Percentiles rank a stretch among this genome's conserved stretches.
Conservation (phyloP, 2,888 invertebrate genomes). For the Corbicula japonica region DNA sequence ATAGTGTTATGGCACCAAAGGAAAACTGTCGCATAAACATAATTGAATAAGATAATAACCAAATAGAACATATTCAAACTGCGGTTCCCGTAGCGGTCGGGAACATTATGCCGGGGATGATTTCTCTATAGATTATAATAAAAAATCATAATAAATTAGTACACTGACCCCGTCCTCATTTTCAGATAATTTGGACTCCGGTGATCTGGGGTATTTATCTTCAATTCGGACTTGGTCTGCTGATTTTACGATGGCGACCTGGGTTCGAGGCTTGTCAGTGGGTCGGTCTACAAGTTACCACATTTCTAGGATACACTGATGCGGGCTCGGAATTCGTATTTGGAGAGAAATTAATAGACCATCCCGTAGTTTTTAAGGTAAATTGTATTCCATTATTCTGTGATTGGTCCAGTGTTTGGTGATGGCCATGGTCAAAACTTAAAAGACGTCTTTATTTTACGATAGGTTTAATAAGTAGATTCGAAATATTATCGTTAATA, state of each 20-base stretch:
- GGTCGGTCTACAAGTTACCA: constrained; percentile 90
- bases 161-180: not conserved
- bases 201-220: constrained; percentile 93
- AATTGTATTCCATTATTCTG: not conserved
- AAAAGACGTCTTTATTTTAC: not conserved
- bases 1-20: not conserved
- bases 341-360: constrained; percentile 87
- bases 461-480: not conserved
- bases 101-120: too few species aligned
- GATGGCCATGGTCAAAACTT: not conserved
- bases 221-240: constrained; percentile 93
- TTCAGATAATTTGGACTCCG: constrained; percentile 89
- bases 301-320: constrained; percentile 92
- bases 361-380: constrained; percentile 94
- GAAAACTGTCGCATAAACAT: not conserved
- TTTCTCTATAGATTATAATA: too few species aligned
- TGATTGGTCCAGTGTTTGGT: not conserved
- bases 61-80: not conserved
- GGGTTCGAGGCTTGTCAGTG: constrained; percentile 92
- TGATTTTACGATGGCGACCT: constrained; percentile 94
- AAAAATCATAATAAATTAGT: not conserved
- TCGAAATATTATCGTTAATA: not conserved
- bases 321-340: constrained; percentile 95
- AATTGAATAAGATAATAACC: not conserved
- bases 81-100: too few species aligned